These are phyloP conservation scores for Pollenia angustigena DNA, from an alignment of 2,888 invertebrate genomes.

Conservation along the genomic window DNA sequence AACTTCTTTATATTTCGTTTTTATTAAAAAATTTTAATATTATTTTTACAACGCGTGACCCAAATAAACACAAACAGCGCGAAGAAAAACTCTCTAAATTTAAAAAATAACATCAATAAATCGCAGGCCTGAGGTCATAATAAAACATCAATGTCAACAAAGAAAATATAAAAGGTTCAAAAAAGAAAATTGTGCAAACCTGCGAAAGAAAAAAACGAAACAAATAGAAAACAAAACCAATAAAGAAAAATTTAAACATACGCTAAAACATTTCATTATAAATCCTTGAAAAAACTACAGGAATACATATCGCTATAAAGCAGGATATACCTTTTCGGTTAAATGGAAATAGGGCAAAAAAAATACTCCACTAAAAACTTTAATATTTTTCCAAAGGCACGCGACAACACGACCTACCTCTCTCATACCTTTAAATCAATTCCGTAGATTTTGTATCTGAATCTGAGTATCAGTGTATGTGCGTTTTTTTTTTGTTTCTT, in stretches of 20 bases:
- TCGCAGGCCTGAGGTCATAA: constrained; percentile 47
- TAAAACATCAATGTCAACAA: constrained; percentile 65
- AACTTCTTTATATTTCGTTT: not conserved
- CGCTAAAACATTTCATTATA: constrained; percentile 29
- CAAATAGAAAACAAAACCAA: constrained; percentile 23
- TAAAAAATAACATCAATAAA: constrained; percentile 52
- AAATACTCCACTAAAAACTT: constrained; percentile 2
- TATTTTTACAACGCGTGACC: constrained; percentile 21
- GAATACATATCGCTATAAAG: not conserved
- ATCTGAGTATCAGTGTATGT: not conserved
- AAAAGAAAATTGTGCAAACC: constrained; percentile 4
- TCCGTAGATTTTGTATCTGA: constrained; percentile 2
- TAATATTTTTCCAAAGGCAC: constrained; percentile 64
- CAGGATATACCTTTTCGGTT: constrained; percentile 51
- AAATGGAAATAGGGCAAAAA: constrained; percentile 34
- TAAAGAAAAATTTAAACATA: constrained; percentile 6
- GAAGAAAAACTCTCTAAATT: constrained; percentile 9
- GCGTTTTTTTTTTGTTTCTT: constrained; percentile 30
- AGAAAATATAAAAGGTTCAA: not conserved
- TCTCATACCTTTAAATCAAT: constrained; percentile 53
- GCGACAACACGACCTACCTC: constrained; percentile 74
- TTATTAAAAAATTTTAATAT: not conserved
- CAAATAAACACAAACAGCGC: constrained; percentile 32
- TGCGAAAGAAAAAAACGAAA: constrained; percentile 8
- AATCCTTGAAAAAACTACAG: not conserved